These are phyloP conservation scores for Agriopis aurantiaria DNA, from an alignment of 2,888 invertebrate species.

Conservation along the genomic window DNA sequence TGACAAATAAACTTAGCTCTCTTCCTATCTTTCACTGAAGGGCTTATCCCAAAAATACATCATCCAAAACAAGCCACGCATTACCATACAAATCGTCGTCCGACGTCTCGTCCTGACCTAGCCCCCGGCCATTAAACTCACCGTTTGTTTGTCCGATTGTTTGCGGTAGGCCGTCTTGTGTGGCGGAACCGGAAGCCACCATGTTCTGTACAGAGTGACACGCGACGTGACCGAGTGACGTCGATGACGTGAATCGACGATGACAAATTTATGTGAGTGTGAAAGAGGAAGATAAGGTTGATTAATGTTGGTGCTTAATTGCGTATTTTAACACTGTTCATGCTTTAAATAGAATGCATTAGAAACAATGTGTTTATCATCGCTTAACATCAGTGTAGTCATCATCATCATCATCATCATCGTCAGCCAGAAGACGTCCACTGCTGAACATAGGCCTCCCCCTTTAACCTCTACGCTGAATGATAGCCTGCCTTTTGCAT, in stretches of 20 bases:
- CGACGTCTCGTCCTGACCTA: conserved; percentile 12
- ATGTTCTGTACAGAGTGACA: neutral
- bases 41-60: neutral
- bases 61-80: neutral
- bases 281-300: conserved; percentile 2
- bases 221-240: conserved; percentile 18
- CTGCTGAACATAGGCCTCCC: too few relatives aligned
- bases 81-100: neutral
- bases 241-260: conserved; percentile 13
- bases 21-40: neutral
- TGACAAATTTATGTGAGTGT: conserved; percentile 25
- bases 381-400: too few relatives aligned
- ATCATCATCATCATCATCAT: too few relatives aligned
- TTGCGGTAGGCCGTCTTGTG: conserved; percentile 38
- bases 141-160: conserved; percentile 6
- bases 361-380: too few relatives aligned
- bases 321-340: too few relatives aligned
- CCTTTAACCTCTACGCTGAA: too few relatives aligned
- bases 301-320: neutral
- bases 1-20: too few relatives aligned
- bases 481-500: too few relatives aligned
- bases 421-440: too few relatives aligned
- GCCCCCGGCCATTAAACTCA: conserved; percentile 14
- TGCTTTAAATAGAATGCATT: too few relatives aligned
- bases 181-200: conserved; percentile 31